phyloP scores from a whole-genome alignment of 2,888 invertebrate genomes.

The Sceliomorpha sp. region DNA sequence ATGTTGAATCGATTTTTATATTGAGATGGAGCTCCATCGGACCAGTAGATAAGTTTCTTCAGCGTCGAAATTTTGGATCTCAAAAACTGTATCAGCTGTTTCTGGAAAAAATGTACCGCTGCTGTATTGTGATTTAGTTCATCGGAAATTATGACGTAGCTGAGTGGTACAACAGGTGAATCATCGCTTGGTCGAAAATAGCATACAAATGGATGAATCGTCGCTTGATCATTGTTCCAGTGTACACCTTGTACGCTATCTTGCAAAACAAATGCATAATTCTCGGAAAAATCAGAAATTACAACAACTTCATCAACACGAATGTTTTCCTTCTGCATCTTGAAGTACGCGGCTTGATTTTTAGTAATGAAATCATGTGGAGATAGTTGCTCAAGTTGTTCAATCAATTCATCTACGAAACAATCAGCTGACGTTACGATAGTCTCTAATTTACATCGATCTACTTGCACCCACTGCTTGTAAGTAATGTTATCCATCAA shows the following conservation, averaged over 20 bases:
- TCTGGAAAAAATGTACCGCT: slow-evolving; percentile 36
- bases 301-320: slow-evolving; percentile 36
- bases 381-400: slow-evolving; percentile 7
- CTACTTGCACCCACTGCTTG: slow-evolving; percentile 19
- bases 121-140: slow-evolving; percentile 37
- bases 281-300: slow-evolving; percentile 46
- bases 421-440: slow-evolving; percentile 1
- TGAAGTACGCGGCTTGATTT: slow-evolving; percentile 2
- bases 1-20: slow-evolving; percentile 35
- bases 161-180: slow-evolving; percentile 22
- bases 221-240: slow-evolving; percentile 51
- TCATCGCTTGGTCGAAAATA: slow-evolving; percentile 23
- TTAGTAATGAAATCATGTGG: slow-evolving; percentile 19
- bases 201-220: slow-evolving; percentile 46
- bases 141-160: slow-evolving; percentile 47
- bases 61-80: background rate
- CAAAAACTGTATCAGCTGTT: slow-evolving; percentile 1
- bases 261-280: slow-evolving; percentile 42
- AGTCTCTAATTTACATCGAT: slow-evolving; percentile 14
- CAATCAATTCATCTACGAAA: slow-evolving; percentile 10
- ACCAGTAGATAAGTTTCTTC: slow-evolving; percentile 33
- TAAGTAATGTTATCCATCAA: slow-evolving; percentile 9
- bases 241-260: slow-evolving; percentile 36
- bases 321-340: slow-evolving; percentile 28
- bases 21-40: slow-evolving; percentile 31